Conservation (phyloP, 1,140 invertebrate species). For the Heliconius hewitsoni region DNA sequence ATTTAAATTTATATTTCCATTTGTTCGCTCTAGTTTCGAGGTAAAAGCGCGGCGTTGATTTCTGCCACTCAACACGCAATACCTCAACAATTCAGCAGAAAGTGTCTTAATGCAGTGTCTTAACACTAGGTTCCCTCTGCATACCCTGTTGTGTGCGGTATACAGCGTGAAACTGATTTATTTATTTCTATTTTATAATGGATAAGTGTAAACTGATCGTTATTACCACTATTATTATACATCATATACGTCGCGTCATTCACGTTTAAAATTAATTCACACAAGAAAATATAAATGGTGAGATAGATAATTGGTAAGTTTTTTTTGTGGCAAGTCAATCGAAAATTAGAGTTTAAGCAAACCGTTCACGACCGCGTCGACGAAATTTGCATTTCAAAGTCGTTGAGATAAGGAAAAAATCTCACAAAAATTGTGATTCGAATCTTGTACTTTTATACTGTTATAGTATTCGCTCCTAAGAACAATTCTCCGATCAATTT, state of each 20-base stretch:
- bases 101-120: too few species aligned
- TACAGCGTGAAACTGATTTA: too few species aligned
- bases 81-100: too few species aligned
- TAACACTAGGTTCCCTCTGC: too few species aligned
- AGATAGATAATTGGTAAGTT: background rate
- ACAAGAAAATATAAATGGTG: background rate
- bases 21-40: too few species aligned
- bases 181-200: too few species aligned
- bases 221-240: too few species aligned
- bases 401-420: background rate
- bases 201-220: too few species aligned
- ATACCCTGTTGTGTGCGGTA: too few species aligned
- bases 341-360: background rate
- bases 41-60: too few species aligned
- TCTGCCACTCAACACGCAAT: too few species aligned
- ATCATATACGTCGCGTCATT: background rate
- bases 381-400: background rate
- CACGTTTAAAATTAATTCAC: background rate
- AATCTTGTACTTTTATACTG: constrained; percentile 2
- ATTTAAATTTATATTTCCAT: too few species aligned
- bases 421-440: background rate
- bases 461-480: background rate
- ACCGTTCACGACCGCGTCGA: background rate
- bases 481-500: background rate
- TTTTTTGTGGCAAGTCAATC: background rate